These are phyloP conservation scores for Drosophila tanythrix DNA, from an alignment of 2,888 invertebrate species.

Conservation along the genomic window DNA sequence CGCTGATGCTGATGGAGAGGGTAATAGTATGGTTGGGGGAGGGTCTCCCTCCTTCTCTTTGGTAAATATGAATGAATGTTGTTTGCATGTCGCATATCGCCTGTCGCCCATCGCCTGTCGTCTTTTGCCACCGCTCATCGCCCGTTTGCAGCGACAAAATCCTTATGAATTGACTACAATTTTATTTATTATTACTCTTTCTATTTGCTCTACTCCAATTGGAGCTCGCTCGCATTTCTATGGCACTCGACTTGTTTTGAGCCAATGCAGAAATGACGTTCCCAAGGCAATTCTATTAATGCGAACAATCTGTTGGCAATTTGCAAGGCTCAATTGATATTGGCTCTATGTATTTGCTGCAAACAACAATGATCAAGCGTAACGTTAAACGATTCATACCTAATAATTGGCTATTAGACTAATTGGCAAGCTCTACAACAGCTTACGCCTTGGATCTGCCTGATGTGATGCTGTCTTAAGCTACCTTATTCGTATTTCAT, in stretches of 20 bases:
- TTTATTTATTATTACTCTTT: constrained; percentile 79
- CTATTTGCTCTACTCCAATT: constrained; percentile 45
- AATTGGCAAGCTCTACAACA: constrained; percentile 33
- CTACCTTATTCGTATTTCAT: neutral
- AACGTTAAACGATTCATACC: constrained; percentile 35
- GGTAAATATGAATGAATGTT: constrained; percentile 80
- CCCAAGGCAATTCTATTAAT: constrained; percentile 78
- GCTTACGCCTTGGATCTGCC: neutral
- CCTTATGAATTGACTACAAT: constrained; percentile 81
- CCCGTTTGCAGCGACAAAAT: constrained; percentile 70
- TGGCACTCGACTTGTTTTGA: constrained; percentile 73
- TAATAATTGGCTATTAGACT: constrained; percentile 43
- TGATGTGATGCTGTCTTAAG: neutral
- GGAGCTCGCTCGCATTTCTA: constrained; percentile 53
- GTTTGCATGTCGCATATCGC: constrained; percentile 60
- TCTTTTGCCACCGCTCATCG: constrained; percentile 6
- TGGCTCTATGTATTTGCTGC: constrained; percentile 50
- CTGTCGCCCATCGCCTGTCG: constrained; percentile 28
- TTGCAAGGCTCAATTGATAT: constrained; percentile 76
- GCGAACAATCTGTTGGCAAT: constrained; percentile 66
- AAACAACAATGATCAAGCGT: constrained; percentile 30
- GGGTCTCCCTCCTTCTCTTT: constrained; percentile 39
- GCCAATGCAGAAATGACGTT: constrained; percentile 71
- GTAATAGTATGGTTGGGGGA: constrained; percentile 11
- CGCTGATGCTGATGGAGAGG: constrained; percentile 33